Conservation (phyloP, 2,797 vertebrate species). For the Pantherophis alleghaniensis region DNA sequence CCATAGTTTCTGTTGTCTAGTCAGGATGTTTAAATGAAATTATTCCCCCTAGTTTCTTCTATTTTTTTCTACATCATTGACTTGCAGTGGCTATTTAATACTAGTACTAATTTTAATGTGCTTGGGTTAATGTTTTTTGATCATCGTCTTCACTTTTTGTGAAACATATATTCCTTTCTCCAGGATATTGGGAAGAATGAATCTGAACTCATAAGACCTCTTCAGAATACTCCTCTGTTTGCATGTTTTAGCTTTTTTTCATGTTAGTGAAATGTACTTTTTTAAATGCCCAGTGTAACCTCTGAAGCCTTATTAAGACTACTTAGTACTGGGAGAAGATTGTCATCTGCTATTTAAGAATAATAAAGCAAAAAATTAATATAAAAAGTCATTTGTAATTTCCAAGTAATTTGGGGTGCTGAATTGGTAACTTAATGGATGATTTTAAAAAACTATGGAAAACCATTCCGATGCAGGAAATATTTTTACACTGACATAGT, state of each 20-base stretch:
- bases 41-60: constrained; percentile 31
- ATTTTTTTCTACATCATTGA: constrained; percentile 45
- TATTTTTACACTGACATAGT: not conserved
- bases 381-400: constrained; percentile 1
- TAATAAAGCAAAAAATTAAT: not conserved
- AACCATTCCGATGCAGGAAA: not conserved
- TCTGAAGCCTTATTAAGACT: constrained; percentile 6
- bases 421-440: not conserved
- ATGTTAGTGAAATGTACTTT: constrained; percentile 51
- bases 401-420: not conserved
- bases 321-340: not conserved
- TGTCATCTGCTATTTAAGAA: not conserved
- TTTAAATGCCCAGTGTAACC: constrained; percentile 9
- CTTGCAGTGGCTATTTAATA: constrained; percentile 49
- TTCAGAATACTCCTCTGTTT: constrained; percentile 54
- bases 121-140: constrained; percentile 51
- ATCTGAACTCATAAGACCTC: constrained; percentile 61
- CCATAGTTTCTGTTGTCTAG: constrained; percentile 44
- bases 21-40: constrained; percentile 44
- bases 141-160: constrained; percentile 49
- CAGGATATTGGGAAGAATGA: constrained; percentile 38
- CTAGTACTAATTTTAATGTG: constrained; percentile 31
- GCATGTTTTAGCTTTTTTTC: constrained; percentile 59
- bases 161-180: constrained; percentile 37
- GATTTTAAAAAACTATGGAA: not conserved